A percentile compares a stretch with the other conserved stretches of the same genome.
Conservation (phyloP, 1,140 invertebrate species). For the Thaumetopoea pityocampa region DNA sequence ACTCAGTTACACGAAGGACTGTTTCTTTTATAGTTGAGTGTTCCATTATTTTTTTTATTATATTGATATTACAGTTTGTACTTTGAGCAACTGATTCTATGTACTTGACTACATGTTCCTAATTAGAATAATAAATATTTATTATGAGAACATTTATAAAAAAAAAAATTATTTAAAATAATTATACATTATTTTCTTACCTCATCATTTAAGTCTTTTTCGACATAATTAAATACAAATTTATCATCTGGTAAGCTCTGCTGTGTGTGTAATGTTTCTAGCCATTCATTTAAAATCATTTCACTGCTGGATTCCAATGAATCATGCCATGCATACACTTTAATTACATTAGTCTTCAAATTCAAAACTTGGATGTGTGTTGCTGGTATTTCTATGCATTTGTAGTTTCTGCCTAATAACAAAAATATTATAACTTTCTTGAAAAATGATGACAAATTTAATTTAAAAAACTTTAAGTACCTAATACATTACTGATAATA, state of each 20-base stretch:
- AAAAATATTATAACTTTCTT: neutral
- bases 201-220: slow-evolving; percentile 25
- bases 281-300: slow-evolving; percentile 33
- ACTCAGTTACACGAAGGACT: slow-evolving; percentile 70
- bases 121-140: slow-evolving; percentile 27
- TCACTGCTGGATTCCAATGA: slow-evolving; percentile 8
- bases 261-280: slow-evolving; percentile 47
- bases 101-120: slow-evolving; percentile 58
- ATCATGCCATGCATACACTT: slow-evolving; percentile 56
- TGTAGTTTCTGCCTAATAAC: slow-evolving; percentile 60
- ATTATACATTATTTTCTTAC: slow-evolving; percentile 19
- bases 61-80: slow-evolving; percentile 30
- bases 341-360: slow-evolving; percentile 64
- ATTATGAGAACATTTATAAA: neutral
- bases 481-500: slow-evolving; percentile 78
- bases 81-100: slow-evolving; percentile 41
- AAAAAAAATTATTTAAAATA: neutral
- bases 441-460: too few relatives aligned
- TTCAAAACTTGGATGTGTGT: slow-evolving; percentile 82
- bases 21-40: slow-evolving; percentile 49
- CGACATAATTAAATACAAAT: slow-evolving; percentile 31
- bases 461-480: too few relatives aligned
- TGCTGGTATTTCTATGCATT: slow-evolving; percentile 84
- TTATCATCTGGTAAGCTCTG: slow-evolving; percentile 46
- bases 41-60: slow-evolving; percentile 65